Conservation (phyloP, 2,797 vertebrate genomes). For the Etheostoma nigrum region DNA sequence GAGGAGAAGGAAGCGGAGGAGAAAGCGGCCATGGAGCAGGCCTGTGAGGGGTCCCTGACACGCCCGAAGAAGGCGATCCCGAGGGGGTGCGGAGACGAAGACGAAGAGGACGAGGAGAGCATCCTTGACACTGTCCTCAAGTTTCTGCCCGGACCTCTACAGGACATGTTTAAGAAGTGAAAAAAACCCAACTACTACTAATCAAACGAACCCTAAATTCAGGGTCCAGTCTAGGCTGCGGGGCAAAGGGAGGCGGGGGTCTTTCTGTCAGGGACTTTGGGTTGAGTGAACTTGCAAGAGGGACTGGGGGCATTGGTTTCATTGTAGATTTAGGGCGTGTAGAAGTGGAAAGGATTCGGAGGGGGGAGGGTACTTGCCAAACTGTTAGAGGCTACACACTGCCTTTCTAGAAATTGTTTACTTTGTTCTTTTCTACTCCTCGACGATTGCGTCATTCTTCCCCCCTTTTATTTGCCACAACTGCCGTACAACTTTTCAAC, state of each 20-base stretch:
- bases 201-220: constrained; percentile 50
- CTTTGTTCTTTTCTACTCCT: constrained; percentile 78
- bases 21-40: constrained; percentile 97
- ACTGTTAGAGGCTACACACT: constrained; percentile 84
- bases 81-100: constrained; percentile 93
- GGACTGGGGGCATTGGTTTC: not conserved
- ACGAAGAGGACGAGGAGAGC: constrained; percentile 97
- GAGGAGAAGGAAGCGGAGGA: constrained; percentile 99
- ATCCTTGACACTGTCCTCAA: constrained; percentile 99
- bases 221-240: constrained; percentile 61
- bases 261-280: constrained; percentile 33
- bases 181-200: constrained; percentile 10
- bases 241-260: constrained; percentile 48
- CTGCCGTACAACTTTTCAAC: constrained; percentile 56
- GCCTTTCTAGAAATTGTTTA: constrained; percentile 77
- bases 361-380: constrained; percentile 63
- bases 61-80: constrained; percentile 98
- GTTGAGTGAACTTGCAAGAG: constrained; percentile 10
- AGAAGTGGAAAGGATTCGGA: constrained; percentile 20
- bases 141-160: constrained; percentile 96
- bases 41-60: constrained; percentile 96
- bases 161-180: constrained; percentile 99
- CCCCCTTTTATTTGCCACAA: constrained; percentile 52
- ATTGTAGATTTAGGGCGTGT: constrained; percentile 29
- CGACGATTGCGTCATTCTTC: constrained; percentile 42